Evolutionary conservation across 2,113 vertebrate species (phyloP), one percentile per base, ranked within the genome.

Genomic region (Romanogobio albipinnatus): DNA sequence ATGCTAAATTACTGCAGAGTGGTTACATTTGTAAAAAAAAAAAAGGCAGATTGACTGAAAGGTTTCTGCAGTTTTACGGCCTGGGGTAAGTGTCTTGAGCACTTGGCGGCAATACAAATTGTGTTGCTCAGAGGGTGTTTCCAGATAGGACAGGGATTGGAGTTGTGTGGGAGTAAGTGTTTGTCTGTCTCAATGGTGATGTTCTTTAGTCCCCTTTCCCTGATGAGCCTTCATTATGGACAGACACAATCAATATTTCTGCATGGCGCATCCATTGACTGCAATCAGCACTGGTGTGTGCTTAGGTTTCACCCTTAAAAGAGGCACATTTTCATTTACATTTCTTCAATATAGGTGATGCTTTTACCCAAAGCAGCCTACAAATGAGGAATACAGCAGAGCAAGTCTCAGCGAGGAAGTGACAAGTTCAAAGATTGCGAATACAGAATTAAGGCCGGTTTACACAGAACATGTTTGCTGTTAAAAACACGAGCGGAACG

Each of bases 271-370:
- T 56, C 11, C 29, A 62, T 79, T 45, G 77, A 43, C 58, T 76
- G 49, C 49, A 36, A 22, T 36, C 74, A 6, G 3, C 15, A 36
- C 36, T 8, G 14, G 29, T 36, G 14, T 76, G 49, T 8, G 3
- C 47, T 17, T 0, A 2, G 22, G 22, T 19, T 43, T 78, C 33
- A 13, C 22, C 4, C 59, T 33, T 17, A 49, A 15, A 51, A 13
- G 17, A 81, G 39, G 24, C 78, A 66, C 74, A 76, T 33, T 76
- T 76, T 9, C 49, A 53, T 53, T 76, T 53, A 17, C 49, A 33
- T 53, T 53, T 53, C 47, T 76, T 53, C 15, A 76, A 56, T 53
- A 33, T 76, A 51, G 47, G 47, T 29, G 6, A 74, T 47, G n/a
- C 22, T 24, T 76, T 76, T 76, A 49, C n/a, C 15, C 45, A 49